Base-by-base conservation (phyloP, 1,140 invertebrate genomes). In the Olivierus martensii region DNA sequence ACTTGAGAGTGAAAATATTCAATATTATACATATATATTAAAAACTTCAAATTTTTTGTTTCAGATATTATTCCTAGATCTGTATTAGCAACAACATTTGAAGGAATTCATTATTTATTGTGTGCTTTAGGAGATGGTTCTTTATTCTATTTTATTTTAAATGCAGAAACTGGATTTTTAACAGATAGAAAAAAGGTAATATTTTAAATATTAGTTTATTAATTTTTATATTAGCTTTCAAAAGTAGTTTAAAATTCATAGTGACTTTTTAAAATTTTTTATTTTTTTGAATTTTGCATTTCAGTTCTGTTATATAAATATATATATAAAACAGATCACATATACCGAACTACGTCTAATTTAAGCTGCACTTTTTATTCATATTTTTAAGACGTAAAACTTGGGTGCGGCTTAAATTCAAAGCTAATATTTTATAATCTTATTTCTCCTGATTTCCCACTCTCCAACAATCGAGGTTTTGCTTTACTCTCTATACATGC, bases 101-200 rank as follows among this genome's bases (percentile, higher is more conserved):
- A 99, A 71, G 83, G 81, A 12, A 60, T 47, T 9, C 84, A 87
- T 56, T 96, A 96, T 72, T 67, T 93, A 9, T 74, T 94, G 12
- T 90, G 87, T 66, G 93, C 94, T 2, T 71, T 99, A 9, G 95
- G 94, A 18, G 95, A 99, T 73, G 95, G 95, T 5, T 92, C 92
- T 19, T 84, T 99, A 75, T 94, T 90, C 69, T 99, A 99, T 70
- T 99, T 96, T 66, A 80, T 78, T 11, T 71, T 96, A 49, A 80
- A 88, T 59, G 79, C 78, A 58, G 66, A 77, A 18, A 79, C 74
- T 39, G 87, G 87, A 3, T 67, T 69, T 9, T 69, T 93, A 5
- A 74, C 77, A 3, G 87, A 92, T 56, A 86, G 83, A 63, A 93
- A 93, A 64, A 86, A 86, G 65, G 87, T 74, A 56, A 62, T 59